A percentile compares a stretch with the other conserved stretches of the same genome.
Conservation (phyloP, 1,140 invertebrate genomes). For the Trinorchestia longiramus region DNA sequence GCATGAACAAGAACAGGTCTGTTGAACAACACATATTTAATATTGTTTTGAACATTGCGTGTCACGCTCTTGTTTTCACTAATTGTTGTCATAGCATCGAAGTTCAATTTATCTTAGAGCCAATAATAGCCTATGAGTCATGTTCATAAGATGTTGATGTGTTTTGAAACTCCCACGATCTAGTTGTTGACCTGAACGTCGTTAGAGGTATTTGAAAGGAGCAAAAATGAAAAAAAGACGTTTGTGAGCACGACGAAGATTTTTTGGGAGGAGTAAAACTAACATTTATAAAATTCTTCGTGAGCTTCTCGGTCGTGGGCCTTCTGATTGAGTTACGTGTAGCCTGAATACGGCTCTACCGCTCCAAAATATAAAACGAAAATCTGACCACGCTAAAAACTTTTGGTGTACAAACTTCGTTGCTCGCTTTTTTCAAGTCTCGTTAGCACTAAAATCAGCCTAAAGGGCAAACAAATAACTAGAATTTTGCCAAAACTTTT, state of each 20-base stretch:
- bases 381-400: slow-evolving; percentile 51
- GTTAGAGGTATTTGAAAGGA: not conserved
- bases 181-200: not conserved
- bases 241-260: not conserved
- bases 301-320: not conserved
- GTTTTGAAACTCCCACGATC: not conserved
- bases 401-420: slow-evolving; percentile 52
- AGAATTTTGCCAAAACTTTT: slow-evolving; percentile 50
- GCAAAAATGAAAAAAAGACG: not conserved
- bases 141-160: no score
- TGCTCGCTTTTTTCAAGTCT: slow-evolving; percentile 43
- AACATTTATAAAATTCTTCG: not conserved
- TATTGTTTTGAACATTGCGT: no score
- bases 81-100: no score
- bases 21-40: no score
- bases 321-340: slow-evolving; percentile 37
- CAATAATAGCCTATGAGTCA: no score
- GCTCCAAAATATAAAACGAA: slow-evolving; percentile 36
- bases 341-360: not conserved
- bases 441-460: slow-evolving; percentile 55
- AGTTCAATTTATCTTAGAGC: no score
- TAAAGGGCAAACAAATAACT: slow-evolving; percentile 53
- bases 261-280: not conserved
- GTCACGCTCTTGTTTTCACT: no score
- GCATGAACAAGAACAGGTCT: no score